These are phyloP conservation scores for Leucania comma DNA, from an alignment of 2,888 invertebrate species.

Conservation along the genomic window DNA sequence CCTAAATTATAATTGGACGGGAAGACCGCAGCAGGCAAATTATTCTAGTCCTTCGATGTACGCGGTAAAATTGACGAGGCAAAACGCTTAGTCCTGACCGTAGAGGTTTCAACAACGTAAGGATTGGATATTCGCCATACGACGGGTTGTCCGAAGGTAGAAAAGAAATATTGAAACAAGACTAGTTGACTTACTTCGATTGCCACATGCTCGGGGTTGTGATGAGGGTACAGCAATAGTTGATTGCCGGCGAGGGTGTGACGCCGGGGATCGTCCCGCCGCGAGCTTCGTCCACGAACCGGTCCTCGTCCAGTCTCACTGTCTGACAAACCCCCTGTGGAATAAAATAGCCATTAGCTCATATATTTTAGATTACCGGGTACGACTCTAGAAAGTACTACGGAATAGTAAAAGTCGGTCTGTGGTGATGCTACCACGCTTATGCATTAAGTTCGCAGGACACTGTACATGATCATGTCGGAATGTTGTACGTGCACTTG, in stretches of 20 bases:
- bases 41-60: no score
- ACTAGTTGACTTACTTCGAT: slow-evolving; percentile 92
- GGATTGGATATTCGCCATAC: no score
- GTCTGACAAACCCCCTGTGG: slow-evolving; percentile 80
- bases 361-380: not conserved
- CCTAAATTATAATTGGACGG: no score
- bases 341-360: not conserved
- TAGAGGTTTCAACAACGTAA: no score
- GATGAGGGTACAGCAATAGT: slow-evolving; percentile 91
- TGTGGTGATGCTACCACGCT: not conserved
- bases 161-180: not conserved
- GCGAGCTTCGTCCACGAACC: slow-evolving; percentile 87
- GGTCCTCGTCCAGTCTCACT: slow-evolving; percentile 89
- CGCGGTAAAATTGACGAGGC: no score
- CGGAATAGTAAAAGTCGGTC: not conserved
- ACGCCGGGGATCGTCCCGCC: slow-evolving; percentile 95
- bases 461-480: no score
- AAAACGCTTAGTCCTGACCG: no score
- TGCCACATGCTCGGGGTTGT: slow-evolving; percentile 90
- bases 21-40: no score
- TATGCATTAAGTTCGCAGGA: no score
- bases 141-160: no score
- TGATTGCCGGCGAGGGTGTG: slow-evolving; percentile 96
- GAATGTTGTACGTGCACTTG: no score
- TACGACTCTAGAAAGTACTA: not conserved